phyloP scores from a whole-genome alignment of 2,113 vertebrate species.

The Tichodroma muraria region DNA sequence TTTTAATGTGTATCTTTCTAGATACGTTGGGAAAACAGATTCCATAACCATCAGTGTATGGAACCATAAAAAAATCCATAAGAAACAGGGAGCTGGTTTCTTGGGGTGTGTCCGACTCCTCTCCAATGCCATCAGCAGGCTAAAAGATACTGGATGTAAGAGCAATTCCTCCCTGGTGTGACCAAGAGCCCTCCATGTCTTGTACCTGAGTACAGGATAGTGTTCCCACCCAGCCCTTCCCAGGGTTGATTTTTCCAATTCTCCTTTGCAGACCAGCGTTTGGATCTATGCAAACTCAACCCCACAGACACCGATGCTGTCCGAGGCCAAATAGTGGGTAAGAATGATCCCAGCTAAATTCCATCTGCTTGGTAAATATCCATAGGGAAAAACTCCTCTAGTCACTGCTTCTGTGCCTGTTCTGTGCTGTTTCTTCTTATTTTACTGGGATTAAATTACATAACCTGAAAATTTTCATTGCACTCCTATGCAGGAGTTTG shows the following conservation, averaged over 20 bases:
- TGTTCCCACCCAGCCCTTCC: neutral
- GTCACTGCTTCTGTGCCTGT: neutral
- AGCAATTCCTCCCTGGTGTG: neutral
- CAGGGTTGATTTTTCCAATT: slow-evolving; percentile 43
- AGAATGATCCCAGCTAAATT: slow-evolving; percentile 58
- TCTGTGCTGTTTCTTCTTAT: neutral
- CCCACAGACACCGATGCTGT: slow-evolving; percentile 95
- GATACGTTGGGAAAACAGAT: slow-evolving; percentile 95
- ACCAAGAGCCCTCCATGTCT: neutral
- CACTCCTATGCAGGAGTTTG: neutral
- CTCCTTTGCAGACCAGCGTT: slow-evolving; percentile 89
- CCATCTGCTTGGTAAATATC: neutral
- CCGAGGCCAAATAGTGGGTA: slow-evolving; percentile 97
- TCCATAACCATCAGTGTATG: slow-evolving; percentile 98
- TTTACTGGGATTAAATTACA: neutral
- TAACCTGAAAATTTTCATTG: neutral
- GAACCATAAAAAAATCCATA: slow-evolving; percentile 99
- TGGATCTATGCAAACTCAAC: slow-evolving; percentile 98
- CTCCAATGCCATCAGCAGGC: slow-evolving; percentile 94
- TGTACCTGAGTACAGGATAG: neutral
- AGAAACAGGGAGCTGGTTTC: slow-evolving; percentile 96
- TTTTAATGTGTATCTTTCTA: slow-evolving; percentile 44
- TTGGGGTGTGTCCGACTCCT: slow-evolving; percentile 94
- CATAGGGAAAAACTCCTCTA: neutral
- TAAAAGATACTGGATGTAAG: slow-evolving; percentile 98